phyloP scores from a whole-genome alignment of 1,140 invertebrate genomes.

The Platyscapa corneri region DNA sequence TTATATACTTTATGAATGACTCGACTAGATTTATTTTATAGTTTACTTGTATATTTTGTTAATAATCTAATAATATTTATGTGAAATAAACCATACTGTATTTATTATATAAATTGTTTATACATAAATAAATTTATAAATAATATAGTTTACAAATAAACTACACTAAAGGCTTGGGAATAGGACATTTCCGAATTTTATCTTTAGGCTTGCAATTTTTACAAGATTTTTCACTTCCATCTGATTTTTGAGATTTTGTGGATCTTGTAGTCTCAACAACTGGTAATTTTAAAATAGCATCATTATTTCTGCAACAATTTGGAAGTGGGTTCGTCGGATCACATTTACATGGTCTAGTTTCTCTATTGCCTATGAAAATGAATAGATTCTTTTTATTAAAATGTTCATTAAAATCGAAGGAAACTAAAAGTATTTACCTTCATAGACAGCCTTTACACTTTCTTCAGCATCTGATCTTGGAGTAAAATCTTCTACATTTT shows the following conservation, averaged over 20 bases:
- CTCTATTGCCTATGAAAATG: conserved; percentile 26
- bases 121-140: neutral
- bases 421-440: conserved; percentile 55
- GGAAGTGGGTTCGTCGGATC: conserved; percentile 50
- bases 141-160: neutral
- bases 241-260: conserved; percentile 21
- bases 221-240: conserved; percentile 10
- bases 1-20: neutral
- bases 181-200: conserved; percentile 6
- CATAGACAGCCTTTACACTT: conserved; percentile 59
- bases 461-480: conserved; percentile 43
- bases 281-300: conserved; percentile 33
- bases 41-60: neutral
- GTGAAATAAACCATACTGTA: neutral
- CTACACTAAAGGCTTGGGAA: conserved; percentile 31
- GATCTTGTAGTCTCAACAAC: conserved; percentile 42
- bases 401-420: neutral
- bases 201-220: conserved; percentile 11
- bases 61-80: neutral
- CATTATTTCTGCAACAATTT: conserved; percentile 46
- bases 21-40: neutral
- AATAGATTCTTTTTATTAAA: neutral
- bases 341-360: conserved; percentile 46
- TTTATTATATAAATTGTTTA: neutral
- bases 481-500: conserved; percentile 54